phyloP scores from a whole-genome alignment of 2,113 vertebrate genomes.

The Silurus asotus region DNA sequence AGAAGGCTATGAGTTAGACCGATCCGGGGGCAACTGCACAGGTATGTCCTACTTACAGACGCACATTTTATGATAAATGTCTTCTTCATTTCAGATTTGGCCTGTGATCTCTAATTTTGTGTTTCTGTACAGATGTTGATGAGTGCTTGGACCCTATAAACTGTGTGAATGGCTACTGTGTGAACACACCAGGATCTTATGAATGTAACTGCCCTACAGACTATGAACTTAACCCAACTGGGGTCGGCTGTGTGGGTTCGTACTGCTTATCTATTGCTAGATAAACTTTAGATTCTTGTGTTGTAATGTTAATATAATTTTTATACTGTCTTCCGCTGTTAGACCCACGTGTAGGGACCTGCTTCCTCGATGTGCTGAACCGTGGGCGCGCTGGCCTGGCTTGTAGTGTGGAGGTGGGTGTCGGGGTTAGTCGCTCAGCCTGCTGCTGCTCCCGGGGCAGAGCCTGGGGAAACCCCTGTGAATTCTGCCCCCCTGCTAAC shows the following conservation, averaged over 20 bases:
- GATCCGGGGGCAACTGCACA: slow-evolving; percentile 81
- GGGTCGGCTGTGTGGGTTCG: slow-evolving; percentile 84
- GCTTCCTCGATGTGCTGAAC: slow-evolving; percentile 77
- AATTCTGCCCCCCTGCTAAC: slow-evolving; percentile 79
- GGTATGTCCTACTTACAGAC: slow-evolving; percentile 62
- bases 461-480: slow-evolving; percentile 84
- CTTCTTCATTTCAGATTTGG: background rate
- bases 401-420: slow-evolving; percentile 81
- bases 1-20: slow-evolving; percentile 82
- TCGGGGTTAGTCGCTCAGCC: slow-evolving; percentile 80
- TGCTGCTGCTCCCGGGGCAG: slow-evolving; percentile 83
- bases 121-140: slow-evolving; percentile 74
- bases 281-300: background rate
- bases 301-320: background rate
- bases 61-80: background rate
- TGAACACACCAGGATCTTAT: slow-evolving; percentile 81
- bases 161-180: slow-evolving; percentile 83
- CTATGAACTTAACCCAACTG: slow-evolving; percentile 83
- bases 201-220: slow-evolving; percentile 83
- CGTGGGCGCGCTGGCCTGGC: slow-evolving; percentile 73
- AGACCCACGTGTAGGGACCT: slow-evolving; percentile 73
- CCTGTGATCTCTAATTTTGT: background rate
- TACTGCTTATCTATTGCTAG: slow-evolving; percentile 27
- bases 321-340: background rate
- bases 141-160: slow-evolving; percentile 84